Conservation (phyloP, 1,140 invertebrate genomes). For the Condylostylus longicornis region DNA sequence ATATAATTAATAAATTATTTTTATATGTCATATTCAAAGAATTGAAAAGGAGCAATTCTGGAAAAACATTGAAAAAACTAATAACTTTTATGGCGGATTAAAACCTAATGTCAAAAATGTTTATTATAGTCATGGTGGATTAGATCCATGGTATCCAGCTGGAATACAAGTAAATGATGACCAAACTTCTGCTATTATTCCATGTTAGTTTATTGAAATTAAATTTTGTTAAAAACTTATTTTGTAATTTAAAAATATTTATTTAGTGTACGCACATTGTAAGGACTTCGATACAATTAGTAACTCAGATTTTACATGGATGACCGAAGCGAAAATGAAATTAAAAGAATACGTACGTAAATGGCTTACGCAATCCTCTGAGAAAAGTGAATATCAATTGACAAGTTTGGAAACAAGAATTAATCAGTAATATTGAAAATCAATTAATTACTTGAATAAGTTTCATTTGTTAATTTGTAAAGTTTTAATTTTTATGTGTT, state of each 20-base stretch:
- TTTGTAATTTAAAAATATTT: too few relatives aligned
- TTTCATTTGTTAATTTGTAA: too few relatives aligned
- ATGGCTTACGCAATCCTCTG: too few relatives aligned
- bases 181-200: too few relatives aligned
- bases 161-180: slow-evolving; percentile 17
- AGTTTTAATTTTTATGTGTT: too few relatives aligned
- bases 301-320: slow-evolving; percentile 32
- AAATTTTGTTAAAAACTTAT: slow-evolving; percentile 1
- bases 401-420: too few relatives aligned
- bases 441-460: too few relatives aligned
- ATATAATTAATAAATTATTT: slow-evolving; percentile 11
- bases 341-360: slow-evolving; percentile 20
- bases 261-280: slow-evolving; percentile 48
- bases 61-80: slow-evolving; percentile 35
- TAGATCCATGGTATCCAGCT: slow-evolving; percentile 43
- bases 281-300: slow-evolving; percentile 41
- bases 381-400: too few relatives aligned
- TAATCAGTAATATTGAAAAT: too few relatives aligned
- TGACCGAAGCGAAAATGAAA: slow-evolving; percentile 28
- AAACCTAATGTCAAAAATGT: slow-evolving; percentile 39
- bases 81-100: slow-evolving; percentile 41
- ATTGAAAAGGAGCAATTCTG: too few relatives aligned
- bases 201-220: neutral
- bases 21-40: slow-evolving; percentile 33
- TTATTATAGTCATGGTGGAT: slow-evolving; percentile 45